phyloP scores from a whole-genome alignment of 2,888 invertebrate species.

The Acronicta aceris region DNA sequence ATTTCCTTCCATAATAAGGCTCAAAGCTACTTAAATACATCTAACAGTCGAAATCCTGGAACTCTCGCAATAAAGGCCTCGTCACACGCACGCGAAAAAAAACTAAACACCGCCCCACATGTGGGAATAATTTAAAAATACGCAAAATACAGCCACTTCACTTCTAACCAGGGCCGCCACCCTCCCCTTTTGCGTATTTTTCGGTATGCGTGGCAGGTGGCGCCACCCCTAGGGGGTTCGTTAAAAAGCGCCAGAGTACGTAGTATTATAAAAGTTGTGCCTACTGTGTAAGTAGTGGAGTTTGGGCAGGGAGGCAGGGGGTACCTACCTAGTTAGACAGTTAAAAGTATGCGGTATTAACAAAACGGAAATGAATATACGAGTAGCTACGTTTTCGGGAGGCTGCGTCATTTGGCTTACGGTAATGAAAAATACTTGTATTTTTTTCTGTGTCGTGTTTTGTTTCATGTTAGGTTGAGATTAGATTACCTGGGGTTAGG shows the following conservation, averaged over 20 bases:
- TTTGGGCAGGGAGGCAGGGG: slow-evolving; percentile 71
- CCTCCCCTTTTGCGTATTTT: slow-evolving; percentile 85
- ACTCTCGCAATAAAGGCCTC: slow-evolving; percentile 35
- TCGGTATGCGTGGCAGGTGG: slow-evolving; percentile 89
- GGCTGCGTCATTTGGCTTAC: slow-evolving; percentile 85
- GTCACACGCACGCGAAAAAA: slow-evolving; percentile 64
- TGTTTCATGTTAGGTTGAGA: slow-evolving; percentile 39
- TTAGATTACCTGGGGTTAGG: slow-evolving; percentile 41
- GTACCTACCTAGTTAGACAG: slow-evolving; percentile 87
- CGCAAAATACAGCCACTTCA: slow-evolving; percentile 88
- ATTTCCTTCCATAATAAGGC: slow-evolving; percentile 16
- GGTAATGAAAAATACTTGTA: slow-evolving; percentile 86
- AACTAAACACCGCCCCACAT: slow-evolving; percentile 83
- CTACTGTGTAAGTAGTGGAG: slow-evolving; percentile 87
- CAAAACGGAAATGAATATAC: slow-evolving; percentile 89
- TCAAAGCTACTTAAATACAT: slow-evolving; percentile 8
- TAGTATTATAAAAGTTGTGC: slow-evolving; percentile 89
- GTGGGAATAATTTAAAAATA: slow-evolving; percentile 88
- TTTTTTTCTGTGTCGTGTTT: slow-evolving; percentile 71
- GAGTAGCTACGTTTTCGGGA: slow-evolving; percentile 84
- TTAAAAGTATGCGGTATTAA: slow-evolving; percentile 90
- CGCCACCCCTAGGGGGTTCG: slow-evolving; percentile 83
- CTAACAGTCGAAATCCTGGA: slow-evolving; percentile 6
- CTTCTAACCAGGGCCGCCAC: slow-evolving; percentile 83
- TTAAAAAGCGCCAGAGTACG: slow-evolving; percentile 88